A percentile compares a stretch with the other conserved stretches of the same genome.
Conservation (phyloP, 2,113 vertebrate species). For the Dolichallabes microphthalmus region DNA sequence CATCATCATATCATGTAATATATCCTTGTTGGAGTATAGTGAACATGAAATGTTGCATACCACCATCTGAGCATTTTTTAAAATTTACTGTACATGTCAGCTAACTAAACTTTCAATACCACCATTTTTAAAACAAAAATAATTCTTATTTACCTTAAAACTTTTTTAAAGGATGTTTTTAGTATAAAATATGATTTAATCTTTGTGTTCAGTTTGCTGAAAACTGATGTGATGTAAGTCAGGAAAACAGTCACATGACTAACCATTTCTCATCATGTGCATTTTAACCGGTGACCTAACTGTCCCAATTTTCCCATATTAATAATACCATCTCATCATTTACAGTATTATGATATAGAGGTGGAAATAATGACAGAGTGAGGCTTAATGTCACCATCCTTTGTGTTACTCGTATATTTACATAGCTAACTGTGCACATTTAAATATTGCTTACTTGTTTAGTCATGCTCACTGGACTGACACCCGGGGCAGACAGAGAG, state of each 20-base stretch:
- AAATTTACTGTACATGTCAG: background rate
- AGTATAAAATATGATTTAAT: background rate
- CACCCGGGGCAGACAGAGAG: background rate
- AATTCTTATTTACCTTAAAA: background rate
- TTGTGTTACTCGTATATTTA: background rate
- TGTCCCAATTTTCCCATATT: background rate
- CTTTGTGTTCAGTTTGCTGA: background rate
- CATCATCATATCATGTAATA: background rate
- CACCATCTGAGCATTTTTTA: background rate
- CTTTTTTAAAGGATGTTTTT: too few relatives aligned
- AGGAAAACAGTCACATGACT: background rate
- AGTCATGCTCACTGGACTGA: background rate
- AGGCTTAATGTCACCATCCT: background rate
- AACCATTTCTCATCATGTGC: background rate
- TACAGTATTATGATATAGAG: background rate
- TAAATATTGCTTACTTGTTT: background rate
- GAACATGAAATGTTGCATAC: background rate
- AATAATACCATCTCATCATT: background rate
- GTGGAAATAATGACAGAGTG: background rate
- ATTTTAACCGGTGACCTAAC: background rate
- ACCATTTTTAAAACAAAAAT: background rate
- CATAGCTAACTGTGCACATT: background rate
- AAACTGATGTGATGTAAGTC: background rate
- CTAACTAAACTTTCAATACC: background rate
- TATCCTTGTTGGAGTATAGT: background rate